Conservation (phyloP, 1,140 invertebrate species). For the Euglossa dilemma region DNA sequence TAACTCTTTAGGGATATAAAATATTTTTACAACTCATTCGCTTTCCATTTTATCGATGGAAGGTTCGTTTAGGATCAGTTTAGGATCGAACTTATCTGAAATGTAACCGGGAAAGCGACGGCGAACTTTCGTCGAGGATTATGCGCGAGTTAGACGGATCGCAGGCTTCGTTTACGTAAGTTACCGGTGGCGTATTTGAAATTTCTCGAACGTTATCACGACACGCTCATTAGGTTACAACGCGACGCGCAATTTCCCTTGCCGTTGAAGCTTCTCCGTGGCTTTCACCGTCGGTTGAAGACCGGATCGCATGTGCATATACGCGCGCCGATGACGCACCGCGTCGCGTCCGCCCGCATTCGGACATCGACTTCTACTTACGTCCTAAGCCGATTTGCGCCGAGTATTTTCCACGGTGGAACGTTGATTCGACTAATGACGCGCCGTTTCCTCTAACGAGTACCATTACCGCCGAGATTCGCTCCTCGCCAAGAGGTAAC, state of each 20-base stretch:
- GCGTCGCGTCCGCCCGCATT: neutral
- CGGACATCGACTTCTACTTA: neutral
- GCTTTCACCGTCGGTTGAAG: constrained; percentile 43
- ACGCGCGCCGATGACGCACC: constrained; percentile 37
- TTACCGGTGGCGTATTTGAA: neutral
- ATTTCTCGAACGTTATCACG: constrained; percentile 48
- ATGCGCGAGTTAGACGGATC: no score
- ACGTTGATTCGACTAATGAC: neutral
- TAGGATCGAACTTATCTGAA: no score
- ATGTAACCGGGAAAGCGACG: no score
- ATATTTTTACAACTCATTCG: no score
- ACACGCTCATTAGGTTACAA: constrained; percentile 12
- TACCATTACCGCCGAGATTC: no score
- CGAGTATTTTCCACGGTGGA: neutral
- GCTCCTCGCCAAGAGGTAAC: no score
- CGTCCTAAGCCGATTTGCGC: neutral
- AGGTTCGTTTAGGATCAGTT: no score
- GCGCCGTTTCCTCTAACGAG: neutral
- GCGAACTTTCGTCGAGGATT: no score
- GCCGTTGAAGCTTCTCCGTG: constrained; percentile 37
- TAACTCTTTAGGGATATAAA: no score
- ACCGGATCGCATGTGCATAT: constrained; percentile 17
- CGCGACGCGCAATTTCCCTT: constrained; percentile 49
- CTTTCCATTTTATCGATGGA: no score
- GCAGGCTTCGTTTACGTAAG: no score